Percentiles rank a stretch among this genome's conserved stretches.
Conservation (phyloP, 2,888 invertebrate species). For the Drosophila testacea region DNA sequence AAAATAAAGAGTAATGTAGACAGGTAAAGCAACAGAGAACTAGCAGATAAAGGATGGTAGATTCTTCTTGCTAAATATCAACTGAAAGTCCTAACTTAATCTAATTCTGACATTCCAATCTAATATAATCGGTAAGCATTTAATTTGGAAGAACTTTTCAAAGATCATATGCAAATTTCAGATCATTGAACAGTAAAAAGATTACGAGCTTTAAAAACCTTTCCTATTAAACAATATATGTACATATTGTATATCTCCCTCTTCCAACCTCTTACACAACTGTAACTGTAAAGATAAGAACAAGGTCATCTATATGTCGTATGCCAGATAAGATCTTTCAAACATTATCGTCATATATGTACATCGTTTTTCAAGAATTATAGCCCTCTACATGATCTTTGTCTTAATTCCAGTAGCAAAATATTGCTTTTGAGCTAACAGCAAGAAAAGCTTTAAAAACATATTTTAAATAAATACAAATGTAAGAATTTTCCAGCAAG, state of each 20-base stretch:
- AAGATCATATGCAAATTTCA: background rate
- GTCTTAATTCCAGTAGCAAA: background rate
- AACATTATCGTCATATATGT: conserved; percentile 1
- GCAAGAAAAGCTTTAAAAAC: conserved; percentile 56
- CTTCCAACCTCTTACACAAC: background rate
- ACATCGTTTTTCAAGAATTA: too few relatives aligned
- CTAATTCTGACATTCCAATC: background rate
- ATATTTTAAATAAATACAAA: background rate
- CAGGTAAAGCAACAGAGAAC: background rate
- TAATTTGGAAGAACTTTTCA: background rate
- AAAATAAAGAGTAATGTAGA: background rate
- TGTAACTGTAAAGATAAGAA: conserved; percentile 1
- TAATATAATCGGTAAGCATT: background rate
- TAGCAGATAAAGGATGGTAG: background rate
- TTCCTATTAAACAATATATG: background rate
- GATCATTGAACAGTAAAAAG: too few relatives aligned
- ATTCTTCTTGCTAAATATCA: background rate
- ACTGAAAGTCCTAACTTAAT: background rate
- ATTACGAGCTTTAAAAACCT: conserved; percentile 1
- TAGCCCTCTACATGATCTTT: background rate
- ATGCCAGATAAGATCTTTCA: conserved; percentile 1
- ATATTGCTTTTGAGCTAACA: conserved; percentile 1
- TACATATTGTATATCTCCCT: background rate
- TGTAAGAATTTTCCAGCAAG: conserved; percentile 16
- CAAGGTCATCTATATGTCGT: background rate